Base-by-base conservation (phyloP, 2,888 invertebrate genomes). In the Mellilla xanthometata region DNA sequence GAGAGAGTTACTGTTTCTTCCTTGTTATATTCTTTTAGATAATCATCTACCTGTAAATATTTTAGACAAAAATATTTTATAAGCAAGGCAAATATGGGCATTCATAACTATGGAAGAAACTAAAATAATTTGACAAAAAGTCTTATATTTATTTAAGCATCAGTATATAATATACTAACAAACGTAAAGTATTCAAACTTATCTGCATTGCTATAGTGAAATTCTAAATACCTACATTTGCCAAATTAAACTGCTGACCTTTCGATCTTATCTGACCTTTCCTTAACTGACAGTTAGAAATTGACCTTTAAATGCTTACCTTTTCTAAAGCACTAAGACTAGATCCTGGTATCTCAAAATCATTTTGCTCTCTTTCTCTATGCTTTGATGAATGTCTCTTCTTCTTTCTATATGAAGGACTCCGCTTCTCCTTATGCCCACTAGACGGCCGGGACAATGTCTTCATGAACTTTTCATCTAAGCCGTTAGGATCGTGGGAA, bases 311-410 rank as follows among this genome's bases (percentile, higher is more conserved):
- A 9, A 19, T 39, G 7, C 40, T 63, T 56, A 88, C 88, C 71
- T 72, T 88, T 63, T 90, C 90, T 49, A 90, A 72, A 44, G 90
- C 90, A 74, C 89, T 89, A 13, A 90, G 75, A 71, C 90, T 90
- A 12, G 90, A 90, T 0, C 87, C 87, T 1, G 90, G 90, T 39
- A 90, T 72, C 49, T 90, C 90, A 76, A 90, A 90, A 51, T 90
- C 90, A 62, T 88, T 81, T 27, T 86, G 65, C 46, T 90, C 88
- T 47, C 81, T 76, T 29, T 90, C 90, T 40, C 83, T 68, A 49
- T 89, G 88, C 44, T 65, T 78, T 0, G 90, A 90, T 0, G 88
- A 86, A 48, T 88, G 88, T 12, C 88, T 62, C 47, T 90, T 90
- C 64, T 90, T 90, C 50, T 81, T 89, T 34, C 84, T 76, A 45